Evolutionary conservation across 2,797 vertebrate species (phyloP), one percentile per base, ranked within the genome.

Genomic region (Erpetoichthys calabaricus): DNA sequence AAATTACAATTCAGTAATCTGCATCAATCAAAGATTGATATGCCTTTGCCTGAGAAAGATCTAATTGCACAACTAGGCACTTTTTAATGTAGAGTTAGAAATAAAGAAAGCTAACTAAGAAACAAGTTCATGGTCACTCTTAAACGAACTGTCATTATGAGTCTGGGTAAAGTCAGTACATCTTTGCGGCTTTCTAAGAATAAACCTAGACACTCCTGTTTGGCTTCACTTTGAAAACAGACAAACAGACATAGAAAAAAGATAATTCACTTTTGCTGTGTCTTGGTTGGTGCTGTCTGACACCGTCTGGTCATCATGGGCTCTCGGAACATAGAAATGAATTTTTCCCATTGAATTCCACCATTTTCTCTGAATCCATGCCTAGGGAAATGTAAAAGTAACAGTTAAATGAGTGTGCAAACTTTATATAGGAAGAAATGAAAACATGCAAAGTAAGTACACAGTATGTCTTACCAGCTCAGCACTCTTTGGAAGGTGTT

Each of bases 401-500:
- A 59, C 53, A 56, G 10, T 49, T 49, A 49, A 7, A 7, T 49
- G 3, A 7, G 47, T 49, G 47, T 49, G 25, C 25, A 25, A 25
- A 25, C 25, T 25, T 25, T 25, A 25, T 25, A 25, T 25, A 2
- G 25, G 25, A 25, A 25, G 25, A 10, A 1, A 1, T 56, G 63
- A 63, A 69, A 70, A 62, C 63, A 47, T 5, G 6, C 61, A 56
- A 45, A 60, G 44, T 64, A 67, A 62, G 61, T 58, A 70, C 67
- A 60, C 53, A 59, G 51, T 43, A 57, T 6, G 56, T 69, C 75
- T 78, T 78, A 88, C 79, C 74, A 72, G 66, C 69, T 82, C 76
- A 82, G 83, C 72, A 90, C 63, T 70, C 75, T 72, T 63, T 81
- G 75, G 65, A 85, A 88, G 69, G 71, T 68, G 66, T 66, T 72